Evolutionary conservation across 2,797 vertebrate genomes (phyloP).

Genomic region (Melopsittacus undulatus): DNA sequence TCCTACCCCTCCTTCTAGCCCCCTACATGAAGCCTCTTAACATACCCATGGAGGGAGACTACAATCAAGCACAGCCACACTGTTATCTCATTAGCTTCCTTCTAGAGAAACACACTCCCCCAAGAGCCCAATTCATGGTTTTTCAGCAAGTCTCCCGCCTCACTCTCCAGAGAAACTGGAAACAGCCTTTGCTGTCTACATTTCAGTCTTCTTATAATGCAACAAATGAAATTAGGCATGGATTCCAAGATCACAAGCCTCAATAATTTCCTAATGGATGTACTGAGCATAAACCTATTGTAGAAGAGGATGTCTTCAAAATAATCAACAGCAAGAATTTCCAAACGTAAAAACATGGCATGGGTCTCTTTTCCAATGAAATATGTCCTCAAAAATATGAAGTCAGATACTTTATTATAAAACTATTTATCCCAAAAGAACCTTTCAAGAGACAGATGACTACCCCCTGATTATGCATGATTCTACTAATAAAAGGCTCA

Average conservation of each 20-base stretch:
- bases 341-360: neutral
- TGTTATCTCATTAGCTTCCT: neutral
- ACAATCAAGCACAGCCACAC: neutral
- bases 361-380: neutral
- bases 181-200: neutral
- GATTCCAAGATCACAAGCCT: constrained; percentile 1
- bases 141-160: neutral
- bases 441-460: constrained; percentile 10
- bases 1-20: neutral
- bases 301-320: neutral
- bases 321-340: neutral
- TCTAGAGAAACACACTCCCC: neutral
- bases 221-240: neutral
- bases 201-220: neutral
- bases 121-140: neutral
- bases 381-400: neutral
- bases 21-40: neutral
- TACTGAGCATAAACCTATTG: neutral
- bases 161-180: neutral
- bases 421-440: neutral
- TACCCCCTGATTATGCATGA: constrained; percentile 36
- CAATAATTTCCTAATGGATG: neutral
- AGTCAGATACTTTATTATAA: neutral
- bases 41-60: neutral
- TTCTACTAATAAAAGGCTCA: constrained; percentile 27